Conservation (phyloP, 2,888 invertebrate genomes). For the Brachyopa scutellaris region DNA sequence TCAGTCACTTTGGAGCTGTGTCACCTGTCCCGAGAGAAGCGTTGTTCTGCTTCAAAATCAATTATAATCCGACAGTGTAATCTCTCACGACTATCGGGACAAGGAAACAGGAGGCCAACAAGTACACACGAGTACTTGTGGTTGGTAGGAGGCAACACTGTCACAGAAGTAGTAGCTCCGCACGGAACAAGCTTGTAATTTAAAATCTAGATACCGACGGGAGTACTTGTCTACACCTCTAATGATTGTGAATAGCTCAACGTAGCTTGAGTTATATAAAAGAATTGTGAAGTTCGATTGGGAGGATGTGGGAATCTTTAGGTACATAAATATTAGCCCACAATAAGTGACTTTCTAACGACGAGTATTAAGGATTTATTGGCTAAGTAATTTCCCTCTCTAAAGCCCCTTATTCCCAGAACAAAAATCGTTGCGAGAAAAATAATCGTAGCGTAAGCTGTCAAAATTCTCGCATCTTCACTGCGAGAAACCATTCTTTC, state of each 20-base stretch:
- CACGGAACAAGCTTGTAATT: conserved; percentile 38
- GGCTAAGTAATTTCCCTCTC: no score
- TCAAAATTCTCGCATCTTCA: no score
- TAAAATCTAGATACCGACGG: conserved; percentile 25
- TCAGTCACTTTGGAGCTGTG: conserved; percentile 38
- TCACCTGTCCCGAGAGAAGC: conserved; percentile 19
- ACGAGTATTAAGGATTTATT: no score
- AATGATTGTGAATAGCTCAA: not conserved
- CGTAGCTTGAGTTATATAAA: no score
- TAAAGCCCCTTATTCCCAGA: no score
- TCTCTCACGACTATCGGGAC: conserved; percentile 39
- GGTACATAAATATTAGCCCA: no score
- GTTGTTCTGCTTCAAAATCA: conserved; percentile 4
- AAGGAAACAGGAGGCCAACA: not conserved
- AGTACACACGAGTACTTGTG: not conserved
- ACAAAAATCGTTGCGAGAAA: no score
- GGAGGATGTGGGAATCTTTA: no score
- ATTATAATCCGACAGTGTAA: conserved; percentile 34
- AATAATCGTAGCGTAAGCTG: no score
- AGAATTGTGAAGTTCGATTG: no score
- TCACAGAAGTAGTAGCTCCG: not conserved
- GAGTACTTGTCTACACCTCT: conserved; percentile 31
- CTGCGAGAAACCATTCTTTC: no score
- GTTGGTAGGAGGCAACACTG: not conserved
- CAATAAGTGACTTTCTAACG: no score